Evolutionary conservation across 1,140 invertebrate genomes (phyloP), one percentile per base, ranked within the genome.

Genomic region (Drosophila nannoptera): DNA sequence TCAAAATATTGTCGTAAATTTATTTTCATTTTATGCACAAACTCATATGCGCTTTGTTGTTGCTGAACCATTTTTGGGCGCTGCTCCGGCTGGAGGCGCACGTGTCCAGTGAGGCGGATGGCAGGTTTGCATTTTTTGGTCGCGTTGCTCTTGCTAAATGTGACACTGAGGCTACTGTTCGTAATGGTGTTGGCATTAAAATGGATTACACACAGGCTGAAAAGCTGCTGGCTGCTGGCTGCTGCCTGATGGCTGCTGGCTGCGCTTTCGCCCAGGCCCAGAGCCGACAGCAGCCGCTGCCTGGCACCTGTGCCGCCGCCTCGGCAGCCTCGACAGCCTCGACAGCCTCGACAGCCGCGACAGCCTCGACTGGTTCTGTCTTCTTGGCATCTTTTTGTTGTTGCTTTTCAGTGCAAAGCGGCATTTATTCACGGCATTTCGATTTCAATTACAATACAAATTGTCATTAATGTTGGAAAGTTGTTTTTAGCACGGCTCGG

Each of bases 361-460:
- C 69, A 60, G 69, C 46, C 62, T 64, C 56, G 71, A 81, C 77
- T 82, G 78, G 78, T 81, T 86, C 77, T 49, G 50, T 49, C 56
- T 64, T 60, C 5, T 33, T 22, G 6, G 7, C 11, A 8, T 5
- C 1, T 33, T 38, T 69, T 64, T 68, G 42, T 59, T 59, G 49
- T 53, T 72, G 70, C 67, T 74, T 70, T 73, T 74, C 86, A 84
- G 80, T 84, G 81, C 81, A 84, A 86, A 86, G 81, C 81, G 82
- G 81, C 81, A 86, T 86, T 86, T 86, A 86, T 86, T 86, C 82
- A 86, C 81, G 81, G 81, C 81, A 81, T 87, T 86, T 86, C 81
- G 81, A 86, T 86, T 86, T 86, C 82, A 86, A 86, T 86, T 86
- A 86, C 81, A 82, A 86, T 86, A 86, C 81, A 86, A 86, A 86